phyloP scores from a whole-genome alignment of 2,797 vertebrate genomes.

The Craterocephalus amniculus region DNA sequence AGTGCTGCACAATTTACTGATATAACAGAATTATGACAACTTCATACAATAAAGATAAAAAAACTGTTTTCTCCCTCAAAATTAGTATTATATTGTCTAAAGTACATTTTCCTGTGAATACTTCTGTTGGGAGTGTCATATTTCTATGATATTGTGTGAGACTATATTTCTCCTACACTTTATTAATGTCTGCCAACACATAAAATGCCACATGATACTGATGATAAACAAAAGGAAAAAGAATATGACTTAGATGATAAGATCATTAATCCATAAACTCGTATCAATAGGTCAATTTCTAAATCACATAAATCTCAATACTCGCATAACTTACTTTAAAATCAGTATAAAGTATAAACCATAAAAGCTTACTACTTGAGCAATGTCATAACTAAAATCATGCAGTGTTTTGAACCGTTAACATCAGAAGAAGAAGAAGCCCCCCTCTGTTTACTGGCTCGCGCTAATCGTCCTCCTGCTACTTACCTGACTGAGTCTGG shows the following conservation, averaged over 20 bases:
- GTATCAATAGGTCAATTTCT: not conserved
- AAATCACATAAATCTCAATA: not conserved
- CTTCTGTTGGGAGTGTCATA: too few relatives aligned
- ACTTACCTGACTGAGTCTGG: constrained; percentile 66
- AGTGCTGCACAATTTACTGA: not conserved
- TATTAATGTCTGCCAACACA: too few relatives aligned
- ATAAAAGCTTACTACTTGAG: not conserved
- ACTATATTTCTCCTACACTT: too few relatives aligned
- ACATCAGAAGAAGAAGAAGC: not conserved
- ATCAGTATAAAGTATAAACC: not conserved
- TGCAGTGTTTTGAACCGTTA: not conserved
- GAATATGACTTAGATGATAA: not conserved
- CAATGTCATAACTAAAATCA: not conserved
- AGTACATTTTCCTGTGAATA: too few relatives aligned
- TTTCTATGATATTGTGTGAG: too few relatives aligned
- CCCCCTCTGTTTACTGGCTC: not conserved
- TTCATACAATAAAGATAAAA: not conserved
- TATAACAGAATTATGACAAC: not conserved
- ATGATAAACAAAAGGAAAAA: not conserved
- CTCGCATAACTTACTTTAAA: not conserved
- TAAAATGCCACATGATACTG: not conserved
- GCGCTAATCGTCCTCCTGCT: not conserved
- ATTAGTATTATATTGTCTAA: too few relatives aligned
- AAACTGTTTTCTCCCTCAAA: too few relatives aligned
- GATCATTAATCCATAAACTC: not conserved